These are phyloP conservation scores for Ia io DNA, from an alignment of 2,113 vertebrate genomes.

Conservation along the genomic window DNA sequence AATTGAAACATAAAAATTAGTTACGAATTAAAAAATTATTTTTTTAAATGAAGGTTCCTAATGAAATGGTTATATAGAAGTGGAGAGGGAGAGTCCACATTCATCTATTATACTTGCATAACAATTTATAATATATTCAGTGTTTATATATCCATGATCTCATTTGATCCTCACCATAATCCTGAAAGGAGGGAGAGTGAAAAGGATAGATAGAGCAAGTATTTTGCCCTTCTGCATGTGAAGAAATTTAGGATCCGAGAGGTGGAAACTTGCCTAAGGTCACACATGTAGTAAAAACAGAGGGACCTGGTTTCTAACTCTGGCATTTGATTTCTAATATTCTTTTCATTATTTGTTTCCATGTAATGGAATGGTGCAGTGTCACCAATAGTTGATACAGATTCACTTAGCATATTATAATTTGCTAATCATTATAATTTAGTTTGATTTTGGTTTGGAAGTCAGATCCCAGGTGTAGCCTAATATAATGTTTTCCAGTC, in stretches of 20 bases:
- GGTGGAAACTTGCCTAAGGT: not conserved
- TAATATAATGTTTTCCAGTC: not conserved
- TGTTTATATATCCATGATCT: not conserved
- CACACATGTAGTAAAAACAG: not conserved
- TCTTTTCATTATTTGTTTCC: conserved; percentile 10
- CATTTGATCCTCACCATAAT: not conserved
- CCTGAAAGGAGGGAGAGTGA: not conserved
- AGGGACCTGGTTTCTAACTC: not conserved
- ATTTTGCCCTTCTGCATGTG: not conserved
- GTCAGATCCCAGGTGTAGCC: not conserved
- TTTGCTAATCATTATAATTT: no score
- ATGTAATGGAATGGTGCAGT: not conserved
- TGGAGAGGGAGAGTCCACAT: not conserved
- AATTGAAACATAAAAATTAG: not conserved
- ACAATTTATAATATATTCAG: not conserved
- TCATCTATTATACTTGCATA: not conserved
- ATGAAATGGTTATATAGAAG: not conserved
- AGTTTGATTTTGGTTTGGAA: not conserved
- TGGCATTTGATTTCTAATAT: not conserved
- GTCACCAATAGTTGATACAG: not conserved
- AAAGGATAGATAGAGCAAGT: not conserved
- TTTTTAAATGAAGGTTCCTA: not conserved
- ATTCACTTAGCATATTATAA: not conserved
- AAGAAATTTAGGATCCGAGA: not conserved
- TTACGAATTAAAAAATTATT: not conserved